Conservation (phyloP, 2,797 vertebrate species). For the Hydrocynus forskahlii region DNA sequence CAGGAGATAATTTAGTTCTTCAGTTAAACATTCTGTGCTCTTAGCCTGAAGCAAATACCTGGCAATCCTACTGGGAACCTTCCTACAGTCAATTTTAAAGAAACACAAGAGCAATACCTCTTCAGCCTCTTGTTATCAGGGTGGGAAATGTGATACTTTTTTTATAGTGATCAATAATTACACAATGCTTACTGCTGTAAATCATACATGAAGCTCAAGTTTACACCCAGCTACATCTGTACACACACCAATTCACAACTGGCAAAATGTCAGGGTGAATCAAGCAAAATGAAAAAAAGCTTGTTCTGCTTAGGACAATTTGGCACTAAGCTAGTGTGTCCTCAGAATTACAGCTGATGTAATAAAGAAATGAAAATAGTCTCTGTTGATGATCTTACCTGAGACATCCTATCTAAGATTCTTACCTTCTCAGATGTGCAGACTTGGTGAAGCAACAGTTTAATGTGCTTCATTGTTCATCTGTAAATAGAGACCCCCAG, state of each 20-base stretch:
- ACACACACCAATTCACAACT: background rate
- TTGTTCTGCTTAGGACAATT: background rate
- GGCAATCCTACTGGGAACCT: too few relatives aligned
- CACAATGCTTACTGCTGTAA: too few relatives aligned
- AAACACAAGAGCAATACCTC: too few relatives aligned
- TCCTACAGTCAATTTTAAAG: too few relatives aligned
- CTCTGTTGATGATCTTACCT: background rate
- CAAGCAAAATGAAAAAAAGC: background rate
- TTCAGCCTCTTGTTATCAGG: too few relatives aligned
- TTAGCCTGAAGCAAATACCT: too few relatives aligned
- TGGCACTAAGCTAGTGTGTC: background rate
- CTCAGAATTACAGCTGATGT: background rate
- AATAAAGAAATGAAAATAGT: background rate
- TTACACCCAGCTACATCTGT: too few relatives aligned
- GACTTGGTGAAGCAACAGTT: background rate
- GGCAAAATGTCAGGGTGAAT: background rate
- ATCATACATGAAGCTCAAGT: too few relatives aligned
- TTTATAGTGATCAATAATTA: too few relatives aligned
- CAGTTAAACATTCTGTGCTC: too few relatives aligned
- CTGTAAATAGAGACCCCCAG: constrained; percentile 12
- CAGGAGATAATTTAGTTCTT: too few relatives aligned
- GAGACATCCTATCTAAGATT: background rate
- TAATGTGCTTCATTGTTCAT: background rate
- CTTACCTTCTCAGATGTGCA: constrained; percentile 13
- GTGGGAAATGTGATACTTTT: too few relatives aligned